Evolutionary conservation across 2,113 vertebrate species (phyloP).

Genomic region (Micronycteris hirsuta): DNA sequence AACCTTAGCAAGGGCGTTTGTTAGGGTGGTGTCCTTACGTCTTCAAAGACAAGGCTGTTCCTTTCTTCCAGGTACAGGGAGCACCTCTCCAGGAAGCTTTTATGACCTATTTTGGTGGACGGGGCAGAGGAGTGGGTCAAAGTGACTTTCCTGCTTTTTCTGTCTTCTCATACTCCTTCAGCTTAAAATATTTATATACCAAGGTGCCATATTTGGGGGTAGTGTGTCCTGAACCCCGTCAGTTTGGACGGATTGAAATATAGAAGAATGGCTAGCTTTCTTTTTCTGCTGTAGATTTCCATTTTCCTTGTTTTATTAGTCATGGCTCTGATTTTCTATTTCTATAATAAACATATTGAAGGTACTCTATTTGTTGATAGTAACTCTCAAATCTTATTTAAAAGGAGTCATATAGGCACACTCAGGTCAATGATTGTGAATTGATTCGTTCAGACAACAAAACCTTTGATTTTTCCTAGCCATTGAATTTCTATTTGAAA

Average conservation of each 20-base stretch:
- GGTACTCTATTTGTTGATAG: neutral
- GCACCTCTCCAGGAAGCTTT: neutral
- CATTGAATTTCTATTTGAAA: neutral
- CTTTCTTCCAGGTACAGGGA: neutral
- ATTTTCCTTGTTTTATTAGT: neutral
- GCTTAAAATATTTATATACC: neutral
- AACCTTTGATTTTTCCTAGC: neutral
- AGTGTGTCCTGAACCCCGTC: too few relatives aligned
- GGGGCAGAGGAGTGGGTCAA: neutral
- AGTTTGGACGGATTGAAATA: neutral
- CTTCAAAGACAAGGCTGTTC: neutral
- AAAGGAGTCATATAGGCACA: neutral
- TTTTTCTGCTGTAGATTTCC: neutral
- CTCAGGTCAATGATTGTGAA: neutral
- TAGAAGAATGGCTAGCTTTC: neutral
- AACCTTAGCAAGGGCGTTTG: neutral
- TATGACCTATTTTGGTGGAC: neutral
- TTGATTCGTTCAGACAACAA: constrained; percentile 2
- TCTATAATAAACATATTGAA: neutral
- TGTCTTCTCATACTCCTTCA: neutral
- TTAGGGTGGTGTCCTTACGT: neutral
- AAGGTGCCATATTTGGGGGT: neutral
- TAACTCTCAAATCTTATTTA: neutral
- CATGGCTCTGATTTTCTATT: constrained; percentile 3
- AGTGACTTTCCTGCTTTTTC: neutral